Evolutionary conservation across 2,113 vertebrate species (phyloP), one percentile per base, ranked within the genome.

Genomic region (Zeus faber): DNA sequence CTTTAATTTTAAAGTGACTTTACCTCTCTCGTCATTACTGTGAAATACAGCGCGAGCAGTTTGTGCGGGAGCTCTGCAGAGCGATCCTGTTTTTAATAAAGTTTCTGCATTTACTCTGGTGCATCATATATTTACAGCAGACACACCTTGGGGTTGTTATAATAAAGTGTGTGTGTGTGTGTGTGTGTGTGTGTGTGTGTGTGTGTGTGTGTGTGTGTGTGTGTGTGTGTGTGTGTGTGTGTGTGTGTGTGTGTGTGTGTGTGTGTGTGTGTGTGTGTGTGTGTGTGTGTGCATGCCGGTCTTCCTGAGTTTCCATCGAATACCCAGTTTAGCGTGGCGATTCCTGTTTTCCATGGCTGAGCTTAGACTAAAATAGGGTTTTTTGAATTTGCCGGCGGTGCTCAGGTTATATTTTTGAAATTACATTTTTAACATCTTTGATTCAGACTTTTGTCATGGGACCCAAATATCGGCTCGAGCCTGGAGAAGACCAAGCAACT

Each of bases 1-100:
- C 62, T 58, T 52, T 61, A 63, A 72, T 74, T 74, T 72, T 53
- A 61, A 48, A 49, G 26, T 48, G 35, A 56, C 46, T 55, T 62
- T 43, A 61, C 26, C 48, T 24, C 47, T 49, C 22, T 48, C 27
- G 25, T 65, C 68, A 59, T 54, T 79, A 40, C 73, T 62, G 55
- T 73, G 64, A 76, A 67, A 68, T 62, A 49, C 47, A 52, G 60
- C 45, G 55, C 56, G 29, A 44, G 65, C 58, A 56, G 47, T 27
- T 40, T 14, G 20, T 39, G 17, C 1, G 14, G 18, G 48, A 45
- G 47, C 21, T 51, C 62, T 56, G 46, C 41, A 50, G 60, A 40
- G 66, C 4, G 4, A 9, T 2, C 10, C 20, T n/a, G 14, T 53
- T 64, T 67, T 72, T 45, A 74, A 81, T 72, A 74, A 67, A 64